Evolutionary conservation across 2,797 vertebrate genomes (phyloP), one percentile per base, ranked within the genome.

Genomic region (Takifugu rubripes): DNA sequence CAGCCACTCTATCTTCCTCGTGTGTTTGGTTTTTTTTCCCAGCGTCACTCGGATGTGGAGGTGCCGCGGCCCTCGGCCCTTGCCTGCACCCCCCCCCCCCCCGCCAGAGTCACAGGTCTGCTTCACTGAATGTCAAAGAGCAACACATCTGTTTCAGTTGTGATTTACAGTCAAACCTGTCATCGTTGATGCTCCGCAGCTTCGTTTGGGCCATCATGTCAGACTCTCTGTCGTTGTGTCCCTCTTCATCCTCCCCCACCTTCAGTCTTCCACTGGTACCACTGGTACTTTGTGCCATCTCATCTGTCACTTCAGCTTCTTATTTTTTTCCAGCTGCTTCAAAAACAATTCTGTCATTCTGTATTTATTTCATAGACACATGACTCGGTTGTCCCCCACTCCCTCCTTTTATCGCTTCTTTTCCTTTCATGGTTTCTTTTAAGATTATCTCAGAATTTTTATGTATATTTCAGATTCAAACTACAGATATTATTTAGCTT

Each of bases 391-490:
- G 79, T 26, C 47, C 61, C 15, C n/a, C 53, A 36, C 44, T n/a
- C 1, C 6, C 17, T 56, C 25, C 47, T 79, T 82, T 75, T 82
- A 64, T 62, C 62, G 71, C 74, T 81, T 64, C 12, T 72, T 68
- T 74, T 72, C 67, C 25, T 21, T 72, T 66, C 21, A 81, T 68
- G 81, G 70, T 84, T 67, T 54, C 68, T 87, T 84, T 83, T 85
- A 88, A 77, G 60, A 73, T 59, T 26, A 50, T 42, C 72, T 57
- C 52, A 66, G 6, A 48, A 24, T 44, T 48, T 65, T 80, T 85
- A 76, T 91, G 90, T 92, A 90, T 82, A 91, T 91, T 90, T 91
- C 88, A 85, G 70, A 85, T 87, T 76, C 65, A 80, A 79, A 81
- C 64, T 85, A 87, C 79, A 88, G 86, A 64, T 81, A 81, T 86